Conservation (phyloP, 2,797 vertebrate genomes). For the Channa striata region DNA sequence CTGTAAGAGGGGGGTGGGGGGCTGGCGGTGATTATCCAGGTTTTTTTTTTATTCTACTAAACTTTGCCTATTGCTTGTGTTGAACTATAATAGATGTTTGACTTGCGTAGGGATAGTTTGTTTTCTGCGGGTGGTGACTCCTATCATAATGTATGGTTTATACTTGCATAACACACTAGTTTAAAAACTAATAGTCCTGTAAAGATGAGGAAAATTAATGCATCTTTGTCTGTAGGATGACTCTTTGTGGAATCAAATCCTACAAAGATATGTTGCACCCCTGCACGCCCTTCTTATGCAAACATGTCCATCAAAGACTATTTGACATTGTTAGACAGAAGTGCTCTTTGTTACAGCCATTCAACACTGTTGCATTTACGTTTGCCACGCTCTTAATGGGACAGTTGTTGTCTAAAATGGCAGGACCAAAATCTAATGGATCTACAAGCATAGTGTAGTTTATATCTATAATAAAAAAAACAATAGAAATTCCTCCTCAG, state of each 20-base stretch:
- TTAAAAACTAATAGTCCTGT: constrained; percentile 63
- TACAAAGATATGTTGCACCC: constrained; percentile 58
- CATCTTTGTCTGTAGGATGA: constrained; percentile 56
- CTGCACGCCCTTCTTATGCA: constrained; percentile 58
- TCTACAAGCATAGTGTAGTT: constrained; percentile 24
- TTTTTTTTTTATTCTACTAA: constrained; percentile 76
- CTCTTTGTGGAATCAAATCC: constrained; percentile 51
- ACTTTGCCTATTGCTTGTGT: constrained; percentile 86
- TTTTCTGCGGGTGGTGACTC: constrained; percentile 84
- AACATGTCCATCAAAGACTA: constrained; percentile 45
- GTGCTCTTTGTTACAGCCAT: constrained; percentile 59
- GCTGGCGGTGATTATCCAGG: constrained; percentile 60
- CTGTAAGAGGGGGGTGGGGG: constrained; percentile 36
- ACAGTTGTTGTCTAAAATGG: constrained; percentile 55
- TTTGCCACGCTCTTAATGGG: constrained; percentile 46
- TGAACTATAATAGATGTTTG: constrained; percentile 85
- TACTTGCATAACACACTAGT: constrained; percentile 74
- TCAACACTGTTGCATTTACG: constrained; percentile 34
- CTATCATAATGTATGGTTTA: constrained; percentile 88
- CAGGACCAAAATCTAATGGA: constrained; percentile 63
- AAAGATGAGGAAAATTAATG: constrained; percentile 52
- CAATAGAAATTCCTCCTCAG: constrained; percentile 2
- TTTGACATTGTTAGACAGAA: constrained; percentile 49
- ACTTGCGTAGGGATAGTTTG: constrained; percentile 87
- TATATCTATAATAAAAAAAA: not conserved